Evolutionary conservation across 2,797 vertebrate species (phyloP).

Genomic region (Catostomus latipinnis): DNA sequence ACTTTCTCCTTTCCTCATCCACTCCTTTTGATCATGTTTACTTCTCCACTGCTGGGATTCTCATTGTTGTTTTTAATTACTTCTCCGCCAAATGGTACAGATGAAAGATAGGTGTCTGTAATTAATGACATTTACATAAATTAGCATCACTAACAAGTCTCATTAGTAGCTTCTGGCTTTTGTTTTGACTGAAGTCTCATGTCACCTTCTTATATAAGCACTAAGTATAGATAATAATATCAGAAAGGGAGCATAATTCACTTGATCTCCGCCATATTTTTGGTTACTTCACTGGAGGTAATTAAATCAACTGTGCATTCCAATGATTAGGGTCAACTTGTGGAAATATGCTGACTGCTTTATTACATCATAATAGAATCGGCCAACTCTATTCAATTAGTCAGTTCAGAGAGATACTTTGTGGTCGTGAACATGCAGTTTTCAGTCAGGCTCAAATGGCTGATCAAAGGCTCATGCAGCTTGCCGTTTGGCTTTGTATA

Average conservation of each 20-base stretch:
- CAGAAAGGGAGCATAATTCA: slow-evolving; percentile 70
- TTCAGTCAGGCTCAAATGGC: slow-evolving; percentile 70
- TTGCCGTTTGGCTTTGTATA: slow-evolving; percentile 75
- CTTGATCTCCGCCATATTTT: slow-evolving; percentile 80
- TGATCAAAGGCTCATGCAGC: slow-evolving; percentile 72
- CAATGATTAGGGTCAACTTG: slow-evolving; percentile 74
- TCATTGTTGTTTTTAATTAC: slow-evolving; percentile 98
- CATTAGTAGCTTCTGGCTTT: slow-evolving; percentile 93
- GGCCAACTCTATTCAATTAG: slow-evolving; percentile 75
- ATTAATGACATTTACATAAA: slow-evolving; percentile 99
- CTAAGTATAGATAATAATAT: slow-evolving; percentile 73
- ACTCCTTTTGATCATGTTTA: slow-evolving; percentile 94
- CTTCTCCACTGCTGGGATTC: slow-evolving; percentile 86
- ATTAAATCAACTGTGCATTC: slow-evolving; percentile 73
- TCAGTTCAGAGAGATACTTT: slow-evolving; percentile 69
- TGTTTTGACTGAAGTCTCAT: slow-evolving; percentile 87
- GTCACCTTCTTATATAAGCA: slow-evolving; percentile 82
- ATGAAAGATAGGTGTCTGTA: slow-evolving; percentile 99
- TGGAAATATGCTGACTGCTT: slow-evolving; percentile 71
- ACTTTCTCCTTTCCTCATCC: slow-evolving; percentile 85
- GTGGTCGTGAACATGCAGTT: slow-evolving; percentile 62
- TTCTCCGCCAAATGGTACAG: slow-evolving; percentile 94
- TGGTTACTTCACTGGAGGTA: slow-evolving; percentile 74
- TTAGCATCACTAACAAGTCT: slow-evolving; percentile 99
- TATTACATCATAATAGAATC: slow-evolving; percentile 66